Evolutionary conservation across 1,140 invertebrate genomes (phyloP).

Genomic region (Caenorhabditis tropicalis): DNA sequence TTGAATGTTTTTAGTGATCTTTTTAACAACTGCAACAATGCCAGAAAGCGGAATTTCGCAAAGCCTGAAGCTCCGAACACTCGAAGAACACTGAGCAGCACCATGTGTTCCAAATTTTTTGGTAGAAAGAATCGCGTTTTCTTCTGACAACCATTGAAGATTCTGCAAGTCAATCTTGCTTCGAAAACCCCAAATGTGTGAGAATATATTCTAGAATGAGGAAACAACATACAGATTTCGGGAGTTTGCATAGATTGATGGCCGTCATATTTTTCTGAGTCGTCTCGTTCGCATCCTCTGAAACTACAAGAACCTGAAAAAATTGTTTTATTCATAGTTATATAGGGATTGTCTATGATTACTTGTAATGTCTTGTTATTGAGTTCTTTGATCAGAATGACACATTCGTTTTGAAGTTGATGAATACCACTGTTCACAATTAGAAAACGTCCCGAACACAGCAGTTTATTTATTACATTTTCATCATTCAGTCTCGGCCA

Average conservation of each 20-base stretch:
- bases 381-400: background rate
- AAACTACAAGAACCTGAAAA: background rate
- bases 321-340: background rate
- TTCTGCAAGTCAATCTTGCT: background rate
- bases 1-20: background rate
- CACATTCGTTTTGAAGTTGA: slow-evolving; percentile 19
- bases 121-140: background rate
- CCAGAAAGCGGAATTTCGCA: background rate
- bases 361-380: slow-evolving; percentile 1
- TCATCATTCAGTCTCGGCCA: slow-evolving; percentile 25
- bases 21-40: background rate
- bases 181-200: background rate
- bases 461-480: background rate
- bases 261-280: background rate
- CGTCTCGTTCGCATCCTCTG: background rate
- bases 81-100: background rate
- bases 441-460: slow-evolving; percentile 20
- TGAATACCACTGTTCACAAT: background rate
- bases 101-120: background rate
- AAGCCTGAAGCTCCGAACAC: background rate
- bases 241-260: background rate
- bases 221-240: background rate
- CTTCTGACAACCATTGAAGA: background rate
- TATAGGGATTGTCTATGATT: background rate
- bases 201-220: no score